These are phyloP conservation scores for Actenoides hombroni DNA, from an alignment of 2,113 vertebrate species.

Conservation along the genomic window DNA sequence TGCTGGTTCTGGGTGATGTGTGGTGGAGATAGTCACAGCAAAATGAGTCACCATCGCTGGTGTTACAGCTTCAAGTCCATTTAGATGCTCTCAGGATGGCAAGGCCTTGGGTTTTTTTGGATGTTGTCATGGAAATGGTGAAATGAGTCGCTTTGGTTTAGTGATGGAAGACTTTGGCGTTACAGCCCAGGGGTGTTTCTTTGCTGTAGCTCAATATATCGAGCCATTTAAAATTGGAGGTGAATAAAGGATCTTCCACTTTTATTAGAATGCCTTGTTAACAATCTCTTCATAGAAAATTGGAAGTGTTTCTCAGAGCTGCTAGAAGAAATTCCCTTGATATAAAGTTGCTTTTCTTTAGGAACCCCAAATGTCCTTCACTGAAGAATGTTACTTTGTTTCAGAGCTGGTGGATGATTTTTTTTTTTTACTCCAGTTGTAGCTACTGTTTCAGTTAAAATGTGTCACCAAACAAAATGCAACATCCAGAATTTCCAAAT, in stretches of 20 bases:
- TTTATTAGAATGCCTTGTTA: background rate
- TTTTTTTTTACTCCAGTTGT: too few species aligned
- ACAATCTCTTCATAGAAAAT: background rate
- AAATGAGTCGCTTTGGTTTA: background rate
- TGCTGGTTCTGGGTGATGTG: background rate
- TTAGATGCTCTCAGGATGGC: too few species aligned
- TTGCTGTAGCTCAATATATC: background rate
- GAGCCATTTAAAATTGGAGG: background rate
- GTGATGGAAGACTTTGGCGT: fast-evolving
- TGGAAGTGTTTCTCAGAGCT: background rate
- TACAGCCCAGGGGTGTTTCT: background rate
- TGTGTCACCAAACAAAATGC: background rate
- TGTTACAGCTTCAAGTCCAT: background rate
- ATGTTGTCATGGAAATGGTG: fast-evolving
- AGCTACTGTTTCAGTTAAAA: background rate
- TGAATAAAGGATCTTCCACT: background rate
- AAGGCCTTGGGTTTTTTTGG: background rate
- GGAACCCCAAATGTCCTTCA: background rate
- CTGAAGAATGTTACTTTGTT: background rate
- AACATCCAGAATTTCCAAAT: background rate
- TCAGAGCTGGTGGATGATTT: background rate
- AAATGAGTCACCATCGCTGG: fast-evolving
- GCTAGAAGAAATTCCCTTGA: background rate
- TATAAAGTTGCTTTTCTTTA: background rate
- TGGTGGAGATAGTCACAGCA: background rate